These are phyloP conservation scores for Drosophila virilis DNA, from an alignment of 1,140 invertebrate species.

Conservation along the genomic window DNA sequence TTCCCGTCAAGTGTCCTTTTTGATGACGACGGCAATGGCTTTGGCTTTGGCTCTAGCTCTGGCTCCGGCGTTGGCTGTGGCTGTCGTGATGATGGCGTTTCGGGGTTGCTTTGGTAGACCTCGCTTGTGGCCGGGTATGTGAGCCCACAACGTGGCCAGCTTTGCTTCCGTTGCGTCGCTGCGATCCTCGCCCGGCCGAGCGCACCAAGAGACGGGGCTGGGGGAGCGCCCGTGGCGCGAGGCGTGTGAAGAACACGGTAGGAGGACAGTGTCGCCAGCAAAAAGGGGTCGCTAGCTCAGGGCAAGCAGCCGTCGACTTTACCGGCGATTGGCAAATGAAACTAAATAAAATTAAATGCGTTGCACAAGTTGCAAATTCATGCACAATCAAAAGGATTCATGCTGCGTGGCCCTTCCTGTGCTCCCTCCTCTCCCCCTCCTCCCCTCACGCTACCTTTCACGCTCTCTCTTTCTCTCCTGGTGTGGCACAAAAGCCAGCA, in stretches of 20 bases:
- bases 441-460: neutral
- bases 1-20: slow-evolving; percentile 80
- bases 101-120: slow-evolving; percentile 79
- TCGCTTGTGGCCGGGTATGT: slow-evolving; percentile 77
- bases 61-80: neutral
- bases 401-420: slow-evolving; percentile 55
- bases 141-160: slow-evolving; percentile 79
- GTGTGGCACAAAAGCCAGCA: slow-evolving; percentile 30
- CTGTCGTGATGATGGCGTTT: slow-evolving; percentile 32
- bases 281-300: slow-evolving; percentile 51
- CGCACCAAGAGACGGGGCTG: neutral
- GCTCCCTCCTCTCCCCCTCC: slow-evolving; percentile 1
- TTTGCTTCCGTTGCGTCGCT: slow-evolving; percentile 62
- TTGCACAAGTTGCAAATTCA: slow-evolving; percentile 76
- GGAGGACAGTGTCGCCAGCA: slow-evolving; percentile 7
- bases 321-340: slow-evolving; percentile 71
- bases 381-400: slow-evolving; percentile 77
- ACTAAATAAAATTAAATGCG: slow-evolving; percentile 80
- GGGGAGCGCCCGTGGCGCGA: slow-evolving; percentile 60
- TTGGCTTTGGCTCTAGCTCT: neutral
- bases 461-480: neutral
- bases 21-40: slow-evolving; percentile 53
- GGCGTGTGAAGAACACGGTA: slow-evolving; percentile 57
- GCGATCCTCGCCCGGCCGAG: slow-evolving; percentile 46
- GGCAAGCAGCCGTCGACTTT: slow-evolving; percentile 7